Conservation (phyloP, 2,888 invertebrate genomes). For the Drosophila fulvimacula region DNA sequence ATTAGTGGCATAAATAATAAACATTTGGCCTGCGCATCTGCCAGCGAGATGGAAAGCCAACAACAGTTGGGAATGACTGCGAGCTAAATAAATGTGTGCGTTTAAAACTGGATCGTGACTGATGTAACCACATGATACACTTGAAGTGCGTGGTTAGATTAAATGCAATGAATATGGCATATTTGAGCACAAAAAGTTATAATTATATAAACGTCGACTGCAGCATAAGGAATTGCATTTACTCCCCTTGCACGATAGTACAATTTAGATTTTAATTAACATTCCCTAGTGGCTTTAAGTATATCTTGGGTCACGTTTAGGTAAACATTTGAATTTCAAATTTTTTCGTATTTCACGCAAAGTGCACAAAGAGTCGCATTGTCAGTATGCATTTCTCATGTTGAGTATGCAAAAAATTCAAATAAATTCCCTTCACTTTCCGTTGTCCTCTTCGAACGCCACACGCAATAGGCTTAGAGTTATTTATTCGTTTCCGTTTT, state of each 20-base stretch:
- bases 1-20: conserved; percentile 34
- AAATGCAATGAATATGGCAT: conserved; percentile 24
- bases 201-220: conserved; percentile 25
- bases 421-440: conserved; percentile 19
- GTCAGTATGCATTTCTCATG: conserved; percentile 36
- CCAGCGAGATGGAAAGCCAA: conserved; percentile 26
- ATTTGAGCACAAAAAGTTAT: conserved; percentile 27
- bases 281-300: conserved; percentile 28
- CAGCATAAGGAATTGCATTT: conserved; percentile 12
- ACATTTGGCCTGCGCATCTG: conserved; percentile 36
- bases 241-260: conserved; percentile 51
- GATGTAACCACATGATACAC: conserved; percentile 21
- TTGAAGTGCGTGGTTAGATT: conserved; percentile 39
- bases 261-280: conserved; percentile 48
- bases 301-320: conserved; percentile 12
- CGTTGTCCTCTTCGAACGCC: conserved; percentile 16
- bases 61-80: conserved; percentile 14
- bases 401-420: conserved; percentile 7
- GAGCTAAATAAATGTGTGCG: conserved; percentile 32
- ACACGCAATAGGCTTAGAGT: conserved; percentile 10
- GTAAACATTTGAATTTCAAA: conserved; percentile 44
- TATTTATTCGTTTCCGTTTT: conserved; percentile 13
- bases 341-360: conserved; percentile 31
- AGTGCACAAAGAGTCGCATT: conserved; percentile 22
- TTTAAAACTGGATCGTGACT: conserved; percentile 40